Conservation (phyloP, 2,113 vertebrate genomes). For the Amphiprion percula region DNA sequence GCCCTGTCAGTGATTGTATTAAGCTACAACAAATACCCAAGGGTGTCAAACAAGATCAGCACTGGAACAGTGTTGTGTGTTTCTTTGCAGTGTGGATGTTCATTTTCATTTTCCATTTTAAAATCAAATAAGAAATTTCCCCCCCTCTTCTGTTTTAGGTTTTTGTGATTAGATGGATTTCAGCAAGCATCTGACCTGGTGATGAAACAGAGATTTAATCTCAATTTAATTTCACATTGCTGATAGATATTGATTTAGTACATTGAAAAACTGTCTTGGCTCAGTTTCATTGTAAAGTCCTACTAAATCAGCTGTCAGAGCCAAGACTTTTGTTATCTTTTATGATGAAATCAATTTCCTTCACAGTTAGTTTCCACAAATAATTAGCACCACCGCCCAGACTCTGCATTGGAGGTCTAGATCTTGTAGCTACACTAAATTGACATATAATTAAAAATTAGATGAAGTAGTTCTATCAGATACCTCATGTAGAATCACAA, state of each 20-base stretch:
- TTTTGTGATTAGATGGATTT: conserved; percentile 82
- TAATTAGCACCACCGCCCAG: conserved; percentile 55
- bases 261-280: conserved; percentile 75
- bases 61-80: not conserved
- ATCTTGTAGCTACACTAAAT: conserved; percentile 29
- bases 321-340: conserved; percentile 63
- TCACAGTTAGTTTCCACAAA: conserved; percentile 60
- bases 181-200: conserved; percentile 65
- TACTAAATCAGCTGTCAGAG: conserved; percentile 67
- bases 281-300: conserved; percentile 50
- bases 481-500: not conserved
- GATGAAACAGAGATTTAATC: conserved; percentile 84
- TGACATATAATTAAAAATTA: conserved; percentile 28
- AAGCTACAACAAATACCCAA: not conserved
- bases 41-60: not conserved
- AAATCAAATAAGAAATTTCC: conserved; percentile 16
- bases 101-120: not conserved
- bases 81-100: conserved; percentile 13
- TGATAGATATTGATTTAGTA: conserved; percentile 94
- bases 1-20: not conserved
- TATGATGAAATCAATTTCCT: conserved; percentile 69
- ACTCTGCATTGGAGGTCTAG: conserved; percentile 13
- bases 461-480: conserved; percentile 10
- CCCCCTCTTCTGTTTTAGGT: conserved; percentile 85
- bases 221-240: conserved; percentile 91